Evolutionary conservation across 2,797 vertebrate species (phyloP), one percentile per base, ranked within the genome.

Genomic region (Typhlichthys subterraneus): DNA sequence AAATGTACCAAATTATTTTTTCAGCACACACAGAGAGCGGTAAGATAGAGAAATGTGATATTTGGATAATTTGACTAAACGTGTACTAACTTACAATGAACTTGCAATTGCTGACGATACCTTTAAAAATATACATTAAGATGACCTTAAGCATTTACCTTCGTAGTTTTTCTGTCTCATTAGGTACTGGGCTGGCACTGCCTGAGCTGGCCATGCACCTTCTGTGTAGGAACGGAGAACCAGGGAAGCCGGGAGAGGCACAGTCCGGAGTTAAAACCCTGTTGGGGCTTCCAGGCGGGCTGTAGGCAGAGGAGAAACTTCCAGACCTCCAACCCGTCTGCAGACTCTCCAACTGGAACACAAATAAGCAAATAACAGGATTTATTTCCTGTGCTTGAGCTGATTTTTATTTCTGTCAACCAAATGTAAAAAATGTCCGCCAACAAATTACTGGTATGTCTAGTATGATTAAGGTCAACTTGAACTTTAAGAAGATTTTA

Each of bases 161-260:
- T 69, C 80, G 91, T 13, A 96, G 91, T 51, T 88, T 84, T 3
- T 94, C 93, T 0, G 81, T 81, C 76, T 91, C 93, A 0, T 79
- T 73, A 47, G 87, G 68, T 60, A 84, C 61, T 55, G 47, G 65
- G n/a, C 65, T 63, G 47, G 81, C 81, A 31, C 80, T 67, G 2
- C 10, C 42, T 17, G 62, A 61, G 4, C 63, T 31, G 29, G 58
- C 48, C 69, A 53, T 17, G 64, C 71, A 13, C 77, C 90, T 93
- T 84, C 87, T 88, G 60, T 77, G 75, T 62, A 88, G 79, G 69
- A 91, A 62, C 15, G 93, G 93, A 47, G 93, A 94, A 50, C 81
- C 80, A 15, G 90, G 87, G 70, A 87, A 90, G 3, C 85, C 80
- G 57, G 90, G 89, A 67, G 88, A 89, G 49, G 86, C 81, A 67